A percentile compares a stretch with the other conserved stretches of the same genome.
Evolutionary conservation across 2,888 invertebrate species (phyloP).

Genomic region (Ormia ochracea): DNA sequence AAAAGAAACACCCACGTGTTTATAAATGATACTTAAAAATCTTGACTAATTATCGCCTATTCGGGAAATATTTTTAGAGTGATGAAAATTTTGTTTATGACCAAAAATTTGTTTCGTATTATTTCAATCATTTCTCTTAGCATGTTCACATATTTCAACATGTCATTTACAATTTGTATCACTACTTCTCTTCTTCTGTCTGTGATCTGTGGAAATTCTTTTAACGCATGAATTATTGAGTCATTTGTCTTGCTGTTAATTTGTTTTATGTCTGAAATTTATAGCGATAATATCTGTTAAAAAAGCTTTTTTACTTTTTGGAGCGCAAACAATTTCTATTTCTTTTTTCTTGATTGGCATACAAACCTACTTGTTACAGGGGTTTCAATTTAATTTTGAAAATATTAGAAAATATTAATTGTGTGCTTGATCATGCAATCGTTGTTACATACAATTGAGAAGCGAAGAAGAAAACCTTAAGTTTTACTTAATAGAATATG

Average conservation of each 20-base stretch:
- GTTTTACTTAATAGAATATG: no score
- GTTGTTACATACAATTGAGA: no score
- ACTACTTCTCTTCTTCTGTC: conserved; percentile 1
- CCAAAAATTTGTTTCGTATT: conserved; percentile 19
- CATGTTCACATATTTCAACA: conserved; percentile 40
- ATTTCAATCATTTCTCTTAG: conserved; percentile 26
- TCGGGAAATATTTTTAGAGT: conserved; percentile 9
- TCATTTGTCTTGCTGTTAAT: conserved; percentile 74
- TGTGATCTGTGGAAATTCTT: conserved; percentile 12
- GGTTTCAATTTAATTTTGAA: no score
- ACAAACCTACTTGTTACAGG: not conserved
- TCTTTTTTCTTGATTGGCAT: not conserved
- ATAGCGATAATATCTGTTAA: conserved; percentile 48
- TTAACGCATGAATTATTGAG: conserved; percentile 68
- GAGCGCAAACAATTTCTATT: not conserved
- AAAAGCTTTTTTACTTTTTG: not conserved
- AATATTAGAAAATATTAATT: no score
- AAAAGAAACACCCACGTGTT: conserved; percentile 37
- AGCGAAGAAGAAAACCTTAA: no score
- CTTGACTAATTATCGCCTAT: conserved; percentile 57
- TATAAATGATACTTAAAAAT: conserved; percentile 2
- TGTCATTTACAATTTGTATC: conserved; percentile 34
- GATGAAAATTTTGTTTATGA: conserved; percentile 2
- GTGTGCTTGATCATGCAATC: no score
- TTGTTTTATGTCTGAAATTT: conserved; percentile 66